These are phyloP conservation scores for Lanius ludovicianus DNA, from an alignment of 2,113 vertebrate species.

Conservation along the genomic window DNA sequence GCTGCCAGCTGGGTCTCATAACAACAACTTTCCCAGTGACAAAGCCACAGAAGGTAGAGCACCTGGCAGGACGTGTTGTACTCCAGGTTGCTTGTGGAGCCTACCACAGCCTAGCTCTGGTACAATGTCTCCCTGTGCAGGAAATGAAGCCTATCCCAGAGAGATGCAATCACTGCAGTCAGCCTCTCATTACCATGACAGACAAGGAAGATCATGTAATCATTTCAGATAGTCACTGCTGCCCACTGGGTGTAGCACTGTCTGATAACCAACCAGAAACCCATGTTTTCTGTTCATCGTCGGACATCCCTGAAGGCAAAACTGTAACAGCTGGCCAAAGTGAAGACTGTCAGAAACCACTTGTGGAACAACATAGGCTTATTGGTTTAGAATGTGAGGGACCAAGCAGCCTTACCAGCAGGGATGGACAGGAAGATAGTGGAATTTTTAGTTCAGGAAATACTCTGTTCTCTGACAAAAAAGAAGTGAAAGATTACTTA, in stretches of 20 bases:
- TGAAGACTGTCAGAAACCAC: conserved; percentile 10
- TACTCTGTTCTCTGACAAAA: conserved; percentile 75
- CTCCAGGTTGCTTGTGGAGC: conserved; percentile 93
- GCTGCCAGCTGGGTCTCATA: conserved; percentile 88
- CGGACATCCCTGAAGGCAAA: not conserved
- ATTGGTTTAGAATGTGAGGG: conserved; percentile 1
- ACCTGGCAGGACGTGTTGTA: conserved; percentile 86
- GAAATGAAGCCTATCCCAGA: conserved; percentile 84
- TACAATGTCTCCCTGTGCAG: conserved; percentile 83
- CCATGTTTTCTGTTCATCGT: not conserved
- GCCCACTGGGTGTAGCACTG: conserved; percentile 83
- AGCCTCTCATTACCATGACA: conserved; percentile 94
- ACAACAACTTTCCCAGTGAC: conserved; percentile 81
- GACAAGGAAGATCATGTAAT: conserved; percentile 99
- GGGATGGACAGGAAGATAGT: not conserved
- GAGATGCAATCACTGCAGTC: conserved; percentile 92
- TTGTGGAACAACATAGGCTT: not conserved
- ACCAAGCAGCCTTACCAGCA: conserved; percentile 14
- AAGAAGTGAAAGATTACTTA: conserved; percentile 80
- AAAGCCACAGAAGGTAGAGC: conserved; percentile 90
- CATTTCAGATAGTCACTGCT: conserved; percentile 95
- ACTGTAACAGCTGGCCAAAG: not conserved
- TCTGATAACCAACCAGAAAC: conserved; percentile 69
- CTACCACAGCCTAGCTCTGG: conserved; percentile 90
- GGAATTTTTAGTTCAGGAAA: conserved; percentile 54